These are phyloP conservation scores for Ceryle rudis DNA, from an alignment of 2,797 vertebrate species.

Conservation along the genomic window DNA sequence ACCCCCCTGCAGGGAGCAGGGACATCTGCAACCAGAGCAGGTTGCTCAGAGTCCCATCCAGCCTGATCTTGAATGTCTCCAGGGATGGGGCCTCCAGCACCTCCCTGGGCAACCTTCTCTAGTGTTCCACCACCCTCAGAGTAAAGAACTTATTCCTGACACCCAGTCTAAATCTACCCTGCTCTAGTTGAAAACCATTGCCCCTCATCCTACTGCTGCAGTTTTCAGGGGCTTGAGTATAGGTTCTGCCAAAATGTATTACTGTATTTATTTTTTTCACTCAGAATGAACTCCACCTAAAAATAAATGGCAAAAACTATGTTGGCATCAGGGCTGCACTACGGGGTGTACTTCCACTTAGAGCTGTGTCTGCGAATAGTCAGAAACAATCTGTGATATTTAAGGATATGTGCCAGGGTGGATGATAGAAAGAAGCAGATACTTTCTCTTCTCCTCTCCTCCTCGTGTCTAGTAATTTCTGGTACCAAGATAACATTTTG, in stretches of 20 bases:
- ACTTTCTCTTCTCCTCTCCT: not conserved
- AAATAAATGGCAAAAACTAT: conserved; percentile 40
- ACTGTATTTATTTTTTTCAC: conserved; percentile 1
- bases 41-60: no score
- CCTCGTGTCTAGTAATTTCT: not conserved
- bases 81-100: no score
- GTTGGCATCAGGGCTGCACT: not conserved
- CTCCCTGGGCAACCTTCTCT: no score
- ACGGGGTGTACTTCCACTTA: not conserved
- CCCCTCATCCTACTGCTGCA: no score
- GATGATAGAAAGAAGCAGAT: not conserved
- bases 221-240: not conserved
- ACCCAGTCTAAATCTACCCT: no score
- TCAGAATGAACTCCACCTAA: conserved; percentile 14
- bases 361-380: not conserved
- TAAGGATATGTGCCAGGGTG: not conserved
- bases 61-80: no score
- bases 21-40: no score
- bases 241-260: not conserved
- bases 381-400: not conserved
- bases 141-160: no score
- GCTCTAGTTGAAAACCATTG: no score
- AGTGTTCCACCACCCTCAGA: no score
- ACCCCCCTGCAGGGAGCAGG: no score
- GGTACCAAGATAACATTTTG: not conserved